These are phyloP conservation scores for Ptilonorhynchus violaceus DNA, from an alignment of 2,113 vertebrate species.

Conservation along the genomic window DNA sequence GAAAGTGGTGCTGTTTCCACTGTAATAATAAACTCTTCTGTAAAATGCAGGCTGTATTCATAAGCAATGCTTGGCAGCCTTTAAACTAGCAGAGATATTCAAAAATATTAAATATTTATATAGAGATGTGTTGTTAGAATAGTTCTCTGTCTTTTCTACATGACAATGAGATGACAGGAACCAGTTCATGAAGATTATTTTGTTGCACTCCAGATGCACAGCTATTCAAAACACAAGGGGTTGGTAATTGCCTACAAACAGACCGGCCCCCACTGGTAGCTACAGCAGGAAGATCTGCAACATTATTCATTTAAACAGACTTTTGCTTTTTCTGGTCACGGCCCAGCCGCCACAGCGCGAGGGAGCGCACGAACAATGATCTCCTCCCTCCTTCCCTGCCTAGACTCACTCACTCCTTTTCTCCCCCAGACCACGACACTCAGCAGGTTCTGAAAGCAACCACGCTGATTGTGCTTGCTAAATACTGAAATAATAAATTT, in stretches of 20 bases:
- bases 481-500: constrained; percentile 40
- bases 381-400: background rate
- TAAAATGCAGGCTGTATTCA: background rate
- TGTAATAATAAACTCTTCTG: background rate
- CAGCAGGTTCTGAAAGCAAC: background rate
- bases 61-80: background rate
- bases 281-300: background rate
- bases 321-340: background rate
- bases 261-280: background rate
- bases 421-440: background rate
- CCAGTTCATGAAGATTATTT: background rate
- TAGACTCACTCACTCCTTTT: background rate
- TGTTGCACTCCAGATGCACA: background rate
- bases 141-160: background rate
- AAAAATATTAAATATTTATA: background rate
- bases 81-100: background rate
- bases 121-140: background rate
- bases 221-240: background rate
- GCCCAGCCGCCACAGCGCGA: fast-evolving
- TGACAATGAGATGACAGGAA: background rate
- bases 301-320: background rate
- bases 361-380: background rate
- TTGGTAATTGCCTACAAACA: background rate
- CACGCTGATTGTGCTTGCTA: background rate
- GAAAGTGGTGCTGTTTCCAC: background rate